These are phyloP conservation scores for Lobophora halterata DNA, from an alignment of 2,888 invertebrate species.

Conservation along the genomic window DNA sequence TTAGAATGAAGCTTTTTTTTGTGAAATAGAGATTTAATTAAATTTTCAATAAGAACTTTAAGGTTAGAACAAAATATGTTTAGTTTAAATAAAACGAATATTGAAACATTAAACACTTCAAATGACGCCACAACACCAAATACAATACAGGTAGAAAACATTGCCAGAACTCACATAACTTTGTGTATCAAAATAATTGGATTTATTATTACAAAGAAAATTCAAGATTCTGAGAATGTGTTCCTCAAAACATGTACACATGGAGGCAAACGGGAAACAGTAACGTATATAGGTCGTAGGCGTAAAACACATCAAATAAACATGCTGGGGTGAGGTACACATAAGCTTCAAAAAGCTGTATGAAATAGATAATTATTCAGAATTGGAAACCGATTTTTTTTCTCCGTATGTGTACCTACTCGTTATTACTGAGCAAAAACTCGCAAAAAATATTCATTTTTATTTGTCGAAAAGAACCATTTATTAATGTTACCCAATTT, in stretches of 20 bases:
- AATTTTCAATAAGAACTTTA: not conserved
- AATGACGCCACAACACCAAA: slow-evolving; percentile 18
- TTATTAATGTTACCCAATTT: slow-evolving; percentile 13
- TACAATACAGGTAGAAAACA: slow-evolving; percentile 7
- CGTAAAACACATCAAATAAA: not conserved
- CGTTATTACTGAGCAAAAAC: no score
- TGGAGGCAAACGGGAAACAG: not conserved
- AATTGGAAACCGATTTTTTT: no score
- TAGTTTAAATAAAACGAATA: slow-evolving; percentile 6
- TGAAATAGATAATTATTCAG: no score
- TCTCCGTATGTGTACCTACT: no score
- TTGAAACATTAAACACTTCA: slow-evolving; percentile 2
- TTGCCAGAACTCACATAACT: slow-evolving; percentile 7
- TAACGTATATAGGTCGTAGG: slow-evolving; percentile 1
- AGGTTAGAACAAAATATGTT: not conserved
- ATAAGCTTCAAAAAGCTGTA: not conserved
- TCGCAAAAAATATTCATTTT: slow-evolving; percentile 1
- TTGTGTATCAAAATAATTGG: not conserved
- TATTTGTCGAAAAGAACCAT: slow-evolving; percentile 5
- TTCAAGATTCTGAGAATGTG: slow-evolving; percentile 12
- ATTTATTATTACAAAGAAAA: no score
- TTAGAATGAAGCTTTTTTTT: no score
- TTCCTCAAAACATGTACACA: slow-evolving; percentile 2
- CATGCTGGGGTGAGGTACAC: slow-evolving; percentile 6
- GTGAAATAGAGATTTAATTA: no score